A percentile compares a stretch with the other conserved stretches of the same genome.
Evolutionary conservation across 1,140 invertebrate genomes (phyloP).

Genomic region (Dryas iulia): DNA sequence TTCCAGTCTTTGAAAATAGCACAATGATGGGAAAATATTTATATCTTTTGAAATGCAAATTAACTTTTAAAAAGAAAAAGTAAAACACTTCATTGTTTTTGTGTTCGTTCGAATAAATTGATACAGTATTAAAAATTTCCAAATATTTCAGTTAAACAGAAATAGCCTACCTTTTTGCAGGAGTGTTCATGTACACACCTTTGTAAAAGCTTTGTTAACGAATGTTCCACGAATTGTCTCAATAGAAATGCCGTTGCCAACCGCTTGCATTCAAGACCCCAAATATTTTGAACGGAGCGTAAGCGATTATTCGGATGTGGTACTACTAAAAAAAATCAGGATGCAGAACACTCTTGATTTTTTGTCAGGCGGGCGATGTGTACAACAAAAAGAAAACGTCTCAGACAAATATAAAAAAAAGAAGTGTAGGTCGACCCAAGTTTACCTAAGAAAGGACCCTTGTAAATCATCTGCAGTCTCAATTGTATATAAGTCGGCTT

Average conservation of each 20-base stretch:
- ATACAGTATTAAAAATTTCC: neutral
- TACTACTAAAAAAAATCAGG: slow-evolving; percentile 73
- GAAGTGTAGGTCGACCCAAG: slow-evolving; percentile 68
- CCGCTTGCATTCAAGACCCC: slow-evolving; percentile 64
- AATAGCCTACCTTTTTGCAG: neutral
- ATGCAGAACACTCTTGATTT: slow-evolving; percentile 70
- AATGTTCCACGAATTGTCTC: slow-evolving; percentile 60
- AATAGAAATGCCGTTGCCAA: slow-evolving; percentile 57
- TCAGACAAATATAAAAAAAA: slow-evolving; percentile 74
- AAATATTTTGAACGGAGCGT: slow-evolving; percentile 77
- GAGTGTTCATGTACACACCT: slow-evolving; percentile 7
- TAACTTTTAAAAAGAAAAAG: neutral
- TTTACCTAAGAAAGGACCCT: slow-evolving; percentile 79
- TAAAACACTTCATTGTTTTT: neutral
- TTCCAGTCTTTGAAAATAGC: slow-evolving; percentile 76
- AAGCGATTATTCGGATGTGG: slow-evolving; percentile 79
- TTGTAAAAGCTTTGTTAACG: slow-evolving; percentile 33
- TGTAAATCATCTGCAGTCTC: slow-evolving; percentile 76
- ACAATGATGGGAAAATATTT: slow-evolving; percentile 67
- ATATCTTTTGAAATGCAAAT: slow-evolving; percentile 20
- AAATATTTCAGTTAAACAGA: neutral
- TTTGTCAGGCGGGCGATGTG: slow-evolving; percentile 67
- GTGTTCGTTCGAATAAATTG: neutral
- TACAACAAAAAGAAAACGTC: slow-evolving; percentile 71
- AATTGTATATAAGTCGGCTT: slow-evolving; percentile 68